A percentile compares a stretch with the other conserved stretches of the same genome.
Conservation (phyloP, 2,797 vertebrate species). For the Anniella stebbinsi region DNA sequence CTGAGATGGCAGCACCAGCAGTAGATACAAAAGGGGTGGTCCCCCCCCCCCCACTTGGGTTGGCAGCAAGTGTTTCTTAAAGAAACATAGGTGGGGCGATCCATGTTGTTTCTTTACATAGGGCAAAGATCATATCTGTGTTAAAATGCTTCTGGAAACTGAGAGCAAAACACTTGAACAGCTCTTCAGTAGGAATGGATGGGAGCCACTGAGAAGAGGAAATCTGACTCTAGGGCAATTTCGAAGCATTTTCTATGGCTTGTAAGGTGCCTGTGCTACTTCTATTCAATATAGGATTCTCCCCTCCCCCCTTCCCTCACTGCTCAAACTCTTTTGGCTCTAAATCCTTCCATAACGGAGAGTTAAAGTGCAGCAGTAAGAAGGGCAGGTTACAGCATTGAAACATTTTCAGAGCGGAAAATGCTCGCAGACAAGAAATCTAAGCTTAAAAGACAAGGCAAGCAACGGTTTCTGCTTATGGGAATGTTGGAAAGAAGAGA, state of each 20-base stretch:
- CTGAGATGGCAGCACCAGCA: no score
- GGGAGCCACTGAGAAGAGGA: rapidly evolving
- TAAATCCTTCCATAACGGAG: neutral
- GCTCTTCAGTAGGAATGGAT: neutral
- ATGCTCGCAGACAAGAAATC: neutral
- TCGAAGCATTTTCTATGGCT: neutral
- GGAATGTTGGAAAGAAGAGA: neutral
- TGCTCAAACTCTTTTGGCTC: constrained; percentile 3
- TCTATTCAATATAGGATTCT: neutral
- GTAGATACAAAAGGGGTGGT: neutral
- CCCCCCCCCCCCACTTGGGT: no score
- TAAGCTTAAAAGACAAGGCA: constrained; percentile 1
- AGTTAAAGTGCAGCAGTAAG: neutral
- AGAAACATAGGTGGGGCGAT: no score
- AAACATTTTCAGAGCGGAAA: neutral
- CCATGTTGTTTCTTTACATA: neutral
- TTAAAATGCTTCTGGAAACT: rapidly evolving
- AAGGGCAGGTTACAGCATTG: neutral
- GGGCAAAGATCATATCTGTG: neutral
- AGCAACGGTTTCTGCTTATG: constrained; percentile 10
- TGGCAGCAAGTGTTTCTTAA: no score
- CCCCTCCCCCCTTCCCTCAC: neutral
- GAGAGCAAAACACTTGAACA: neutral
- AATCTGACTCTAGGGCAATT: neutral
- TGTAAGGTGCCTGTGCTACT: neutral